A percentile compares a stretch with the other conserved stretches of the same genome.
Conservation (phyloP, 2,113 vertebrate species). For the Pungitius pungitius region DNA sequence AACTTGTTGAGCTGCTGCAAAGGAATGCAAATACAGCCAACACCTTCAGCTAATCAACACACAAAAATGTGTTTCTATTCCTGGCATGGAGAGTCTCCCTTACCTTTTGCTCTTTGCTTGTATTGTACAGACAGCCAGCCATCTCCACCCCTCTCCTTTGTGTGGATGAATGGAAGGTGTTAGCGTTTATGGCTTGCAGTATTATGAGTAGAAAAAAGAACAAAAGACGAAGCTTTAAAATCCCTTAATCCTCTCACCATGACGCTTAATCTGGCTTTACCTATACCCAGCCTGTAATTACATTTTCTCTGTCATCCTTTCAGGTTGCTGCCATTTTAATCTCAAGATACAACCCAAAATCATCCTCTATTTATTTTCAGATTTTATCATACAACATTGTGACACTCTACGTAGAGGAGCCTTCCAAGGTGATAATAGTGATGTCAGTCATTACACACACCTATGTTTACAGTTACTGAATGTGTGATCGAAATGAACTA, state of each 20-base stretch:
- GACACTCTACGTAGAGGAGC: slow-evolving; percentile 6
- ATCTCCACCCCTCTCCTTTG: slow-evolving; percentile 45
- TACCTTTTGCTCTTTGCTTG: slow-evolving; percentile 18
- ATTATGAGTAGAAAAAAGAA: slow-evolving; percentile 5
- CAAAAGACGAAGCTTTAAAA: slow-evolving; percentile 16
- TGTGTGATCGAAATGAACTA: neutral
- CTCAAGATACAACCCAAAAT: neutral
- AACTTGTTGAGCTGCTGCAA: slow-evolving; percentile 17
- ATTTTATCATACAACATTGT: neutral
- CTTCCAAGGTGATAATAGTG: neutral
- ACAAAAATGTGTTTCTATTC: slow-evolving; percentile 12
- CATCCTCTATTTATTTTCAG: neutral
- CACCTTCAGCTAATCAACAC: slow-evolving; percentile 45
- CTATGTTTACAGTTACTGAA: neutral
- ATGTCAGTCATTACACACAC: neutral
- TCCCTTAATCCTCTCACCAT: slow-evolving; percentile 8
- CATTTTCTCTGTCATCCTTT: neutral
- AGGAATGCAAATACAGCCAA: slow-evolving; percentile 43
- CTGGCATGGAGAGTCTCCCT: slow-evolving; percentile 17
- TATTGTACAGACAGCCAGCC: neutral
- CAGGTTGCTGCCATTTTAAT: neutral
- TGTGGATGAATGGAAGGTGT: slow-evolving; percentile 54
- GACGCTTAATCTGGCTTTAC: neutral
- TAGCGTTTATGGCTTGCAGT: neutral
- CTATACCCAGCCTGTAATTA: neutral